A percentile compares a stretch with the other conserved stretches of the same genome.
Evolutionary conservation across 2,113 vertebrate species (phyloP).

Genomic region (Damaliscus lunatus): DNA sequence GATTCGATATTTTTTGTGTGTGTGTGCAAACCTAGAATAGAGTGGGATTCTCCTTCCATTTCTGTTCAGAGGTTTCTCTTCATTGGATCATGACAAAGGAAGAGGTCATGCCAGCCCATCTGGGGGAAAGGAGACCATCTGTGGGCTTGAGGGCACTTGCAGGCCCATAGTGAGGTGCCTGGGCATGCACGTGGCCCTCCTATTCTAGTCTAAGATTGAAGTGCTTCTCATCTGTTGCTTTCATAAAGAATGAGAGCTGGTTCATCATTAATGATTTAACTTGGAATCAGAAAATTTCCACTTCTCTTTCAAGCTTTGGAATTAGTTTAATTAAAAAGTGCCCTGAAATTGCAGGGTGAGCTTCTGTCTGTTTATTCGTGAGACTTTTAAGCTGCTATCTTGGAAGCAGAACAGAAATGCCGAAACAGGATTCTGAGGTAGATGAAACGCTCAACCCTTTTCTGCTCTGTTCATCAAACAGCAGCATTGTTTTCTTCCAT

Average conservation of each 20-base stretch:
- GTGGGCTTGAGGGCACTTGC: accelerated
- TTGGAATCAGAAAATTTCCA: not conserved
- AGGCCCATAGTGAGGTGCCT: accelerated
- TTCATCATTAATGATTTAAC: not conserved
- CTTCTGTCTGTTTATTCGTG: not conserved
- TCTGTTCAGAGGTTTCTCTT: not conserved
- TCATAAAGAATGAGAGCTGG: not conserved
- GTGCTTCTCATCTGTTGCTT: not conserved
- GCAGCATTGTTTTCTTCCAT: not conserved
- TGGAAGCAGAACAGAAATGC: not conserved
- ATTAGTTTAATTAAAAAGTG: conserved; percentile 2
- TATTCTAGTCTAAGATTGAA: not conserved
- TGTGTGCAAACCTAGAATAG: not conserved
- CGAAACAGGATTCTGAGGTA: not conserved
- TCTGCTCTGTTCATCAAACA: not conserved
- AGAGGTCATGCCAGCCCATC: no score
- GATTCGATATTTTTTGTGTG: not conserved
- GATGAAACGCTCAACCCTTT: not conserved
- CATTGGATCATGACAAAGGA: not conserved
- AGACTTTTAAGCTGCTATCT: not conserved
- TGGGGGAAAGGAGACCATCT: accelerated
- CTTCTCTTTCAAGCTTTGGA: conserved; percentile 11
- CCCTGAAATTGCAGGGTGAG: not conserved
- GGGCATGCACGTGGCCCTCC: not conserved
- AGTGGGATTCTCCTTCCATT: not conserved